Conservation (phyloP, 2,888 invertebrate species). For the Buathra laborator region DNA sequence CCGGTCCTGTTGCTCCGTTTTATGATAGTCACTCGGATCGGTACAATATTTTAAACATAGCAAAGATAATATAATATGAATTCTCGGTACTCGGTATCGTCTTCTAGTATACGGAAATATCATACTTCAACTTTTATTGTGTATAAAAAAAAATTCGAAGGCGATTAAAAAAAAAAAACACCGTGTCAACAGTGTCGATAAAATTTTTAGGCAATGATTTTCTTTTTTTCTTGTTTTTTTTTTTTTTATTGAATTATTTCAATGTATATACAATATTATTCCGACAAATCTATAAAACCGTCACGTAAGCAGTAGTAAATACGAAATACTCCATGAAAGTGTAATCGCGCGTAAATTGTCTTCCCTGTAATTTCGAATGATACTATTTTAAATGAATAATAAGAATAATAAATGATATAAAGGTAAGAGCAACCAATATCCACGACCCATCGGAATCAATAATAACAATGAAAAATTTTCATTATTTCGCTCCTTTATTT, state of each 20-base stretch:
- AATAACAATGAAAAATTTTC: constrained; percentile 2
- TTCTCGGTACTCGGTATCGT: neutral
- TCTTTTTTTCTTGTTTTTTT: too few species aligned
- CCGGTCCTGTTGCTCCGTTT: too few species aligned
- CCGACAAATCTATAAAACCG: neutral
- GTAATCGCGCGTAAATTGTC: constrained; percentile 4
- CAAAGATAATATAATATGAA: neutral
- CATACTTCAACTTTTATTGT: neutral
- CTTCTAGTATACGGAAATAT: neutral
- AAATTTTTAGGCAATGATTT: constrained; percentile 14
- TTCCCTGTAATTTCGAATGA: constrained; percentile 18
- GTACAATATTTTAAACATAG: neutral
- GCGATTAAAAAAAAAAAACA: neutral
- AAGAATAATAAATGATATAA: neutral
- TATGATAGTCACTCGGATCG: neutral
- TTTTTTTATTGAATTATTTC: constrained; percentile 17
- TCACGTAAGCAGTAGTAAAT: neutral
- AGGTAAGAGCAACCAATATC: constrained; percentile 18
- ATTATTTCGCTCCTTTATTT: neutral
- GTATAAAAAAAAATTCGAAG: neutral
- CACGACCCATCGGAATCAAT: constrained; percentile 9
- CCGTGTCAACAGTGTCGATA: too few species aligned
- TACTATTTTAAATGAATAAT: constrained; percentile 7
- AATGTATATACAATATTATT: constrained; percentile 37
- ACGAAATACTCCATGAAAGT: neutral